Base-by-base conservation (phyloP, 1,140 invertebrate species). In the Macrobrachium nipponense region DNA sequence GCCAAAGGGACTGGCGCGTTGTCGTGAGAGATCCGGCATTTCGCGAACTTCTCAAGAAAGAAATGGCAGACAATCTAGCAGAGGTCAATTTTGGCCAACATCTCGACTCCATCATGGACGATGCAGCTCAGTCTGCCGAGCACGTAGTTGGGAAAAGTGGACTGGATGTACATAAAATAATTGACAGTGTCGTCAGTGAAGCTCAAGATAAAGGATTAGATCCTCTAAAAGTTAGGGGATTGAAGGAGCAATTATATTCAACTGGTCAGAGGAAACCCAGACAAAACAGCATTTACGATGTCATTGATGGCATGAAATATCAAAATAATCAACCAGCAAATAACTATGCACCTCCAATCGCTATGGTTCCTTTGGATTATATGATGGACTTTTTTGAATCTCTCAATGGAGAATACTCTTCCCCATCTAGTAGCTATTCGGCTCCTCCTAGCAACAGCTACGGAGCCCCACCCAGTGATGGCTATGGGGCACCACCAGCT, bases 371-470 rank as follows among this genome's bases (percentile, higher is more conserved):
- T 15, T 62, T 84, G 36, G 23, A 64, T 18, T 61, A 84, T 18
- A 84, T 84, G 82, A 66, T 84, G 72, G 82, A 62, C 4, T 77
- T 77, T 43, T 84, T 84, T 36, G 59, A 77, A 61, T 60, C 82
- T 11, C 82, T 84, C 5, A 84, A 84, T 59, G 60, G 59, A 62
- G 82, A 76, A 14, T 84, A 77, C 75, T n/a, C 20, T 14, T 12
- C 70, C 11, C 18, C 51, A 6, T 58, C 82, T 12, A 75, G 70
- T 14, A 70, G 62, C 43, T 81, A 81, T 44, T 36, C 27, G 10
- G 36, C 79, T 20, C 79, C 79, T 36, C 75, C 80, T 3, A 72
- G 20, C 20, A 18, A 72, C 66, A 70, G 61, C 36, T 51, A 51
- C 11, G 51, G 51, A 51, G 51, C 79, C 27, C 14, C 64, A 61